Conservation (phyloP, 2,888 invertebrate species). For the Agrochola lychnidis region DNA sequence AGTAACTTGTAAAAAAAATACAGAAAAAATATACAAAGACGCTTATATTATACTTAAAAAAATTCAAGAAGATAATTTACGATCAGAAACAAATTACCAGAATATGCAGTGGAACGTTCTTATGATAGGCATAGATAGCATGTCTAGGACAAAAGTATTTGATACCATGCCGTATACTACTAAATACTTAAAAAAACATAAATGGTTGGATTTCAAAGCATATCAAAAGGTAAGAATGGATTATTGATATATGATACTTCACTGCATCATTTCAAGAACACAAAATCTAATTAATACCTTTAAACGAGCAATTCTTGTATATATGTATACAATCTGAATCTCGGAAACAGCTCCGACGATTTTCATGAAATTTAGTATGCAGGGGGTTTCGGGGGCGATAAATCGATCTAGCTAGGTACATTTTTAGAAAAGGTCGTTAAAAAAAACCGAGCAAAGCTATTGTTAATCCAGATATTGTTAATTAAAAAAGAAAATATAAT, state of each 20-base stretch:
- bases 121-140: constrained; percentile 95
- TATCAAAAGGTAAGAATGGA: constrained; percentile 90
- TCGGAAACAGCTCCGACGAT: too few relatives aligned
- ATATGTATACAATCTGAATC: too few relatives aligned
- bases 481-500: neutral
- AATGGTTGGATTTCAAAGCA: constrained; percentile 93
- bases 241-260: neutral
- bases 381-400: too few relatives aligned
- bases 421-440: too few relatives aligned
- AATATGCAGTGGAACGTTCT: constrained; percentile 89
- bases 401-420: too few relatives aligned
- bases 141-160: constrained; percentile 94
- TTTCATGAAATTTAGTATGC: too few relatives aligned
- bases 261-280: neutral
- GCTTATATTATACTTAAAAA: constrained; percentile 75
- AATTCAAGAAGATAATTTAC: constrained; percentile 6
- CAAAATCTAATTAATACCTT: neutral
- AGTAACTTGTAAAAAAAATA: constrained; percentile 69
- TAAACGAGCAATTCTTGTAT: too few relatives aligned
- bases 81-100: constrained; percentile 5
- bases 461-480: too few relatives aligned
- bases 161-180: constrained; percentile 94
- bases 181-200: constrained; percentile 91
- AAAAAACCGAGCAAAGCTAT: too few relatives aligned
- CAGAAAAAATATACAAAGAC: constrained; percentile 70